Evolutionary conservation across 2,113 vertebrate genomes (phyloP).

Genomic region (Myiozetetes cayanensis): DNA sequence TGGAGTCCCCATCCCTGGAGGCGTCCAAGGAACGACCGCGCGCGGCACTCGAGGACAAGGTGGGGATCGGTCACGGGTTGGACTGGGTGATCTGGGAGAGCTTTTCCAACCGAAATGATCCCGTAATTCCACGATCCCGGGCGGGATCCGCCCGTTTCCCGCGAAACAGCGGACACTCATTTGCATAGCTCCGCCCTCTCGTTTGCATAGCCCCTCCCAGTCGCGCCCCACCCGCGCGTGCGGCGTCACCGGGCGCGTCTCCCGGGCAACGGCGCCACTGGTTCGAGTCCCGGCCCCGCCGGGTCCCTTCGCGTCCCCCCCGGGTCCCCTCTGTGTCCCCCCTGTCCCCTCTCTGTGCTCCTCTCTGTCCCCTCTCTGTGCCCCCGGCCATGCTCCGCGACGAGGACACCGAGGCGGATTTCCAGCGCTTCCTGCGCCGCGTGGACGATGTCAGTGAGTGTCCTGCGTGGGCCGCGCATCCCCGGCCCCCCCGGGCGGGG

Average conservation of each 20-base stretch:
- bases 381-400: not conserved
- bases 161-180: fast-evolving
- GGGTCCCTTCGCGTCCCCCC: not conserved
- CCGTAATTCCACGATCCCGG: not conserved
- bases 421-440: slow-evolving; percentile 30
- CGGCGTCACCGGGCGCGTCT: not conserved
- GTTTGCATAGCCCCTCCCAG: fast-evolving
- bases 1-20: not conserved
- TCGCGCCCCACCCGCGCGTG: fast-evolving
- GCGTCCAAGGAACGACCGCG: not conserved
- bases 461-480: not conserved
- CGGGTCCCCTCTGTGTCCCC: not conserved
- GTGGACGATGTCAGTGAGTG: slow-evolving; percentile 8
- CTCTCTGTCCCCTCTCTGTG: fast-evolving
- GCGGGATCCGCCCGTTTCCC: not conserved
- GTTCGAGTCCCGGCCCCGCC: not conserved
- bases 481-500: not conserved
- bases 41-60: fast-evolving
- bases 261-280: not conserved
- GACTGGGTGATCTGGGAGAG: not conserved
- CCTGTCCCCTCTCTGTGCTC: fast-evolving
- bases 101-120: not conserved
- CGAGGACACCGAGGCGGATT: not conserved
- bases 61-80: fast-evolving
- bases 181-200: fast-evolving